Evolutionary conservation across 1,140 invertebrate genomes (phyloP).

Genomic region (Palaemon carinicauda): DNA sequence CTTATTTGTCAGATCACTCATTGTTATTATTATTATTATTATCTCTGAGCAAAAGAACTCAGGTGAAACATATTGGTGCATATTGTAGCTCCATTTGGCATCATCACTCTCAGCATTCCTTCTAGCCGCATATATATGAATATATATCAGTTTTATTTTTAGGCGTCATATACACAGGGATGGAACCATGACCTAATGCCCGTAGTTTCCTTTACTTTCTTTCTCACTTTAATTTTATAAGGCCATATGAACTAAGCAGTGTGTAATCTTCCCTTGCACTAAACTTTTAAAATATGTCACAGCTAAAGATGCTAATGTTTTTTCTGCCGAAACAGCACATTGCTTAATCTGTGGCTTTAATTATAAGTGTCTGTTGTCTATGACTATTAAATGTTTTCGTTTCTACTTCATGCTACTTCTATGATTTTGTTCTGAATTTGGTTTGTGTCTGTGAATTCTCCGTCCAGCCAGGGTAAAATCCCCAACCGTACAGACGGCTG

Average conservation of each 20-base stretch:
- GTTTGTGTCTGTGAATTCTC: slow-evolving; percentile 56
- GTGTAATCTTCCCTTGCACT: no score
- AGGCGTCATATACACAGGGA: slow-evolving; percentile 38
- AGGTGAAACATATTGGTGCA: slow-evolving; percentile 39
- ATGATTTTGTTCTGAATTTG: neutral
- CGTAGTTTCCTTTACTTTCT: neutral
- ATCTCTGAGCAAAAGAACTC: slow-evolving; percentile 27
- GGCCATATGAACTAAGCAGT: no score
- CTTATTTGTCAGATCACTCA: neutral
- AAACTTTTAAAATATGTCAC: no score
- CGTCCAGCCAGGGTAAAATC: slow-evolving; percentile 54
- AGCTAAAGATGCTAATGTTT: no score
- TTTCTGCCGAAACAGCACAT: slow-evolving; percentile 19
- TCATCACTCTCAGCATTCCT: slow-evolving; percentile 45
- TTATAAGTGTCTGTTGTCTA: slow-evolving; percentile 20
- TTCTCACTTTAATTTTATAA: no score
- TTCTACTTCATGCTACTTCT: slow-evolving; percentile 13
- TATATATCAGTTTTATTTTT: slow-evolving; percentile 23
- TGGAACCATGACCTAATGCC: slow-evolving; percentile 39
- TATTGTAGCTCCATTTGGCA: slow-evolving; percentile 46
- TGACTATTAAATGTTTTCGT: slow-evolving; percentile 16
- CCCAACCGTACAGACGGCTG: slow-evolving; percentile 45
- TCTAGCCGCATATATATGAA: slow-evolving; percentile 1
- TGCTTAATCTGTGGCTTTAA: slow-evolving; percentile 36
- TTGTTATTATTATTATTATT: neutral